These are phyloP conservation scores for Scaptomyza cyrtandrae DNA, from an alignment of 2,888 invertebrate species.

Conservation along the genomic window DNA sequence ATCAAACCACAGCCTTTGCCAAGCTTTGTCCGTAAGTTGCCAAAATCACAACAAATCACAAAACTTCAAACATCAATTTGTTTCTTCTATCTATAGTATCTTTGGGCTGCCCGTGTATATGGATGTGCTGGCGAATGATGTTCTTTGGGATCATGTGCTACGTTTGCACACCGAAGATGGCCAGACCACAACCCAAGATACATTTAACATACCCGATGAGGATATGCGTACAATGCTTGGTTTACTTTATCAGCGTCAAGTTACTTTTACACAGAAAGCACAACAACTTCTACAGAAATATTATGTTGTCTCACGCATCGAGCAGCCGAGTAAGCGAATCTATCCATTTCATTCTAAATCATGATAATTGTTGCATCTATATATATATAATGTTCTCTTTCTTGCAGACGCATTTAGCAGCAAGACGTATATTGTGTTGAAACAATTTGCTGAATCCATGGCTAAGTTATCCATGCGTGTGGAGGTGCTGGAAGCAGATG, in stretches of 20 bases:
- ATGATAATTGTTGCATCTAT: neutral
- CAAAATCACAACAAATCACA: too few relatives aligned
- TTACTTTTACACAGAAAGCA: conserved; percentile 77
- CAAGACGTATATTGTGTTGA: conserved; percentile 77
- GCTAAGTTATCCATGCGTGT: conserved; percentile 82
- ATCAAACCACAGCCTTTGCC: conserved; percentile 72
- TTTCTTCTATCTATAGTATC: conserved; percentile 69
- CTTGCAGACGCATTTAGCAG: conserved; percentile 80
- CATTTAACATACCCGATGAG: conserved; percentile 70
- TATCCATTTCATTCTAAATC: conserved; percentile 20
- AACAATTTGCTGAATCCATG: conserved; percentile 83
- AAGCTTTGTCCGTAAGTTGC: conserved; percentile 82
- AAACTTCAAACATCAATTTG: neutral
- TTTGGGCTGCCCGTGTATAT: conserved; percentile 83
- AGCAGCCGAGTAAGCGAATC: conserved; percentile 80
- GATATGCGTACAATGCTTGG: conserved; percentile 78
- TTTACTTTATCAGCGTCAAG: conserved; percentile 68
- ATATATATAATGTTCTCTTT: neutral
- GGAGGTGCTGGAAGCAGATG: conserved; percentile 80
- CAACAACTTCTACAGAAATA: conserved; percentile 84
- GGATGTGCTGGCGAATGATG: conserved; percentile 59
- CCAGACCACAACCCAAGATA: conserved; percentile 11
- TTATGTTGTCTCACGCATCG: conserved; percentile 84
- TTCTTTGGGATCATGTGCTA: conserved; percentile 76
- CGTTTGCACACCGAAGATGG: conserved; percentile 57